A percentile compares a stretch with the other conserved stretches of the same genome.
Conservation (phyloP, 2,888 invertebrate species). For the Drosophila cognata region DNA sequence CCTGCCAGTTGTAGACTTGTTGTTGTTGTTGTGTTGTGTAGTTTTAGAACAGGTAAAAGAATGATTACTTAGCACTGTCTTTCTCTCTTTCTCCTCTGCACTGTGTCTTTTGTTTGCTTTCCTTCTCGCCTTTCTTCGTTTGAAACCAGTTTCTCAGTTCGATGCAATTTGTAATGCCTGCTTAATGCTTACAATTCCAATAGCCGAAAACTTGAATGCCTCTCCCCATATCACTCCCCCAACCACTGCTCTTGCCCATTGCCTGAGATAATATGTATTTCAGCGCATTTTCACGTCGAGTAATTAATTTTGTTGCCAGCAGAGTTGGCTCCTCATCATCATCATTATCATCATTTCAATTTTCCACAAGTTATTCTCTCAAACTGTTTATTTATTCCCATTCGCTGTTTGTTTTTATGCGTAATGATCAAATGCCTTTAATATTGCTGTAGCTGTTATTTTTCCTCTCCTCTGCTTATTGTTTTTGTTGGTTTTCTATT, state of each 20-base stretch:
- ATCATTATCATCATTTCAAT: slow-evolving; percentile 43
- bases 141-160: slow-evolving; percentile 57
- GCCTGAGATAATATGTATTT: slow-evolving; percentile 40
- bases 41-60: slow-evolving; percentile 45
- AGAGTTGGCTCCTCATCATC: slow-evolving; percentile 28
- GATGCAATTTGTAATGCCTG: slow-evolving; percentile 76
- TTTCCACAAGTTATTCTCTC: slow-evolving; percentile 48
- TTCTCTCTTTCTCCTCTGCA: neutral
- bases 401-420: slow-evolving; percentile 65
- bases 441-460: slow-evolving; percentile 46
- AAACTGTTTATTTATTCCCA: slow-evolving; percentile 42
- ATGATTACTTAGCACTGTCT: slow-evolving; percentile 15
- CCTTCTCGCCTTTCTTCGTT: slow-evolving; percentile 13
- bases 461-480: neutral
- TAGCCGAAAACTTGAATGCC: slow-evolving; percentile 41
- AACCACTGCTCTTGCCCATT: neutral
- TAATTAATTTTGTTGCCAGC: slow-evolving; percentile 68
- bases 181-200: slow-evolving; percentile 51
- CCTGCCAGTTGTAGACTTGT: slow-evolving; percentile 7
- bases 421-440: slow-evolving; percentile 63
- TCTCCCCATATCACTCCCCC: neutral
- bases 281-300: slow-evolving; percentile 74
- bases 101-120: slow-evolving; percentile 21
- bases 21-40: neutral
- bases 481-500: slow-evolving; percentile 45